Conservation (phyloP, 2,797 vertebrate genomes). For the Sylvilagus floridanus region DNA sequence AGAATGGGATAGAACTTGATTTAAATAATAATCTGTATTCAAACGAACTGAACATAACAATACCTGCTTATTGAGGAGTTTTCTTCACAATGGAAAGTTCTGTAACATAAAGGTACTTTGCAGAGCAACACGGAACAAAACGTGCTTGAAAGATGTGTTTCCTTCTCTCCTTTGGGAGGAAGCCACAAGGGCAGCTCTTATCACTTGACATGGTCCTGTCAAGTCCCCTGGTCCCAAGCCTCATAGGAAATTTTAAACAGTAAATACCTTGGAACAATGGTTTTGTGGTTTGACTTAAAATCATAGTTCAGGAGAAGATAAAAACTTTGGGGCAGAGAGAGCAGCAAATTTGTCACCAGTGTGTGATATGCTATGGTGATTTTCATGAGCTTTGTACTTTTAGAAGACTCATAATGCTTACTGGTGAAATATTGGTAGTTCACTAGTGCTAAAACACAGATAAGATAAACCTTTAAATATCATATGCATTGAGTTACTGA, state of each 20-base stretch:
- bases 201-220: neutral
- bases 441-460: neutral
- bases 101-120: neutral
- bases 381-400: conserved; percentile 26
- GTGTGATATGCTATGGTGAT: neutral
- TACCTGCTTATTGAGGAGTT: neutral
- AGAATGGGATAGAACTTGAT: neutral
- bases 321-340: neutral
- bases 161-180: neutral
- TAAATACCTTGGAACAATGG: neutral
- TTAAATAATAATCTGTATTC: neutral
- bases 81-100: neutral
- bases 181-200: neutral
- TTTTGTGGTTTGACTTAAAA: conserved; percentile 22
- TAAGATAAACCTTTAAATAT: neutral
- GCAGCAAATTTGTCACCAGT: neutral
- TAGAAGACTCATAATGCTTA: neutral
- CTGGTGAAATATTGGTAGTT: neutral
- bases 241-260: neutral
- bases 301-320: neutral
- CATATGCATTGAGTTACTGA: neutral
- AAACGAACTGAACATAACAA: conserved; percentile 1
- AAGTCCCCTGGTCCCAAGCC: neutral
- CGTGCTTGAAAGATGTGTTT: neutral
- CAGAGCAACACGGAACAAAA: neutral